A percentile compares a stretch with the other conserved stretches of the same genome.
Conservation (phyloP, 2,113 vertebrate genomes). For the Amia ocellicauda region DNA sequence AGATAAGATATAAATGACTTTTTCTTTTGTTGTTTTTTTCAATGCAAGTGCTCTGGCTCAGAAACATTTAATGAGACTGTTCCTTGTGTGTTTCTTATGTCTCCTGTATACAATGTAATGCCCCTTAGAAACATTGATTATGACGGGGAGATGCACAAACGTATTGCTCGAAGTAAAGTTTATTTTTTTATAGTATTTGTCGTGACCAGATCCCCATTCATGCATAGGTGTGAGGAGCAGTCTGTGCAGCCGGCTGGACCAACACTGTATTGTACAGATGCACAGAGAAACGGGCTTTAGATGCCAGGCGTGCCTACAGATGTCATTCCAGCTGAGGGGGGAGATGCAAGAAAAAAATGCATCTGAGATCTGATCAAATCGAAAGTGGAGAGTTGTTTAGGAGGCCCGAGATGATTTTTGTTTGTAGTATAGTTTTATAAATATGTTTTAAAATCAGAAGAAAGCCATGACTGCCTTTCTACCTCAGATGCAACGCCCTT, state of each 20-base stretch:
- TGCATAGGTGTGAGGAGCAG: constrained; percentile 31
- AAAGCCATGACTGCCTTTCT: constrained; percentile 98
- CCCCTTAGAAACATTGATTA: neutral
- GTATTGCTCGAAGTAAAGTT: constrained; percentile 22
- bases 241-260: neutral
- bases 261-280: constrained; percentile 9
- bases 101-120: neutral
- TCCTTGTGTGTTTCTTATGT: neutral
- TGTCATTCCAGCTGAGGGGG: constrained; percentile 56
- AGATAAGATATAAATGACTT: constrained; percentile 51
- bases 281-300: neutral
- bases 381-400: constrained; percentile 2
- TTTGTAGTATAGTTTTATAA: constrained; percentile 68
- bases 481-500: constrained; percentile 88
- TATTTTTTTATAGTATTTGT: constrained; percentile 44
- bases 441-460: constrained; percentile 83
- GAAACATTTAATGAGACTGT: constrained; percentile 9
- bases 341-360: constrained; percentile 23
- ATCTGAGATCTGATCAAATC: constrained; percentile 22
- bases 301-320: constrained; percentile 67
- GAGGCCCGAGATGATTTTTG: constrained; percentile 36
- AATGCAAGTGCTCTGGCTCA: neutral
- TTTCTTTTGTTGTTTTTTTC: no score
- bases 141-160: neutral
- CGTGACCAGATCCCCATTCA: constrained; percentile 54